A percentile compares a stretch with the other conserved stretches of the same genome.
Evolutionary conservation across 2,888 invertebrate species (phyloP).

Genomic region (Acanthosoma haemorrhoidale): DNA sequence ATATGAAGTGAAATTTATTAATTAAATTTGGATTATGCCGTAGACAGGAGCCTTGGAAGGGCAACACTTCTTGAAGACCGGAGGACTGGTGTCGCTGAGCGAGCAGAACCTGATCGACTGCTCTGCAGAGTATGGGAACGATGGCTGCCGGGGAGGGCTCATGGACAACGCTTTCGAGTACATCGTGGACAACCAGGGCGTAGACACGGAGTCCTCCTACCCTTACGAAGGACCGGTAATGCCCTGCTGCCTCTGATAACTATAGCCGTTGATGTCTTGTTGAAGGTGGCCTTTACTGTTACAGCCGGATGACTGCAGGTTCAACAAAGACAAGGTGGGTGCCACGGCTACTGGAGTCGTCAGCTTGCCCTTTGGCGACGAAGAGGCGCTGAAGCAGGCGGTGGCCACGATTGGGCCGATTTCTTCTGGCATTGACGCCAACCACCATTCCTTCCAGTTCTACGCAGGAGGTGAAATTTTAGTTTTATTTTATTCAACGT

Average conservation of each 20-base stretch:
- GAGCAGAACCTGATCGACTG: no score
- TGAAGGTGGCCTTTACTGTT: no score
- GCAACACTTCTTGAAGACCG: no score
- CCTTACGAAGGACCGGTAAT: slow-evolving; percentile 47
- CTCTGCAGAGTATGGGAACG: slow-evolving; percentile 52
- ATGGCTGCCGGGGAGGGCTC: slow-evolving; percentile 44
- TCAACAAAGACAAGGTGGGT: slow-evolving; percentile 60
- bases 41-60: no score
- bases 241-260: no score
- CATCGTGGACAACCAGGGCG: no score
- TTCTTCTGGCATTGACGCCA: slow-evolving; percentile 84
- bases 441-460: slow-evolving; percentile 76
- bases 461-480: slow-evolving; percentile 49
- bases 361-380: slow-evolving; percentile 68
- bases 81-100: no score
- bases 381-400: slow-evolving; percentile 66
- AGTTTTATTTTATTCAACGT: no score
- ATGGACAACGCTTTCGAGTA: slow-evolving; percentile 52
- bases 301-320: slow-evolving; percentile 47
- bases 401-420: slow-evolving; percentile 81
- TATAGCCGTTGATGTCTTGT: no score
- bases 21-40: no score
- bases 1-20: no score
- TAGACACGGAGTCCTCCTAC: slow-evolving; percentile 54
- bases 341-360: slow-evolving; percentile 77